Percentiles rank a stretch among this genome's conserved stretches.
These are phyloP conservation scores for Lipotes vexillifer DNA, from an alignment of 2,113 vertebrate genomes.

Conservation along the genomic window DNA sequence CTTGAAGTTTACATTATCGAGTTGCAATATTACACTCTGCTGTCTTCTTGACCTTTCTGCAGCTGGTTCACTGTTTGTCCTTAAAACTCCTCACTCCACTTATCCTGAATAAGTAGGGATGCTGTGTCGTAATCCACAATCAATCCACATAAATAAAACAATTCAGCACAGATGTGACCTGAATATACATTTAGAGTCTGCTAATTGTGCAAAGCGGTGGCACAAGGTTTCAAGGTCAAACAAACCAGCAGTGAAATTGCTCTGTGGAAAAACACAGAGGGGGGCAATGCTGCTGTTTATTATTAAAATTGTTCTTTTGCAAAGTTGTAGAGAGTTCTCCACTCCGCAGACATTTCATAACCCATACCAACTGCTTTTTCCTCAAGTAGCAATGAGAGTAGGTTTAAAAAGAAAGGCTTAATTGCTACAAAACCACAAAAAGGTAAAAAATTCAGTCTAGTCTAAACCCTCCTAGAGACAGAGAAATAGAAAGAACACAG, in stretches of 20 bases:
- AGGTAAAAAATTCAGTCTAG: not conserved
- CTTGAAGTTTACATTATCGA: slow-evolving; percentile 46
- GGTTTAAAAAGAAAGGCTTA: not conserved
- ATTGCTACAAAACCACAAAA: not conserved
- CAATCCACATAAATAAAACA: slow-evolving; percentile 76
- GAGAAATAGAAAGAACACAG: not conserved
- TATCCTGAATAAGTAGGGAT: slow-evolving; percentile 63
- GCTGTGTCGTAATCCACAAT: slow-evolving; percentile 70
- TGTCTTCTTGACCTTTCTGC: slow-evolving; percentile 59
- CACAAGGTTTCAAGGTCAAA: slow-evolving; percentile 66
- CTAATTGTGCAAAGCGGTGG: slow-evolving; percentile 42
- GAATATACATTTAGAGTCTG: slow-evolving; percentile 69
- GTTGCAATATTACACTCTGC: slow-evolving; percentile 32
- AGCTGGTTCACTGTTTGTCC: slow-evolving; percentile 58
- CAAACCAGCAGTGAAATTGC: not conserved
- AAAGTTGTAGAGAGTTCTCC: not conserved
- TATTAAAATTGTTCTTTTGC: not conserved
- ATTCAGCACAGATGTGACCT: slow-evolving; percentile 66
- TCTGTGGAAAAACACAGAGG: slow-evolving; percentile 11
- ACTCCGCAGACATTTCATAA: not conserved
- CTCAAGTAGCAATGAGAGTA: not conserved
- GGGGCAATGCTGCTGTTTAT: not conserved
- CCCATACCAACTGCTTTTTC: not conserved
- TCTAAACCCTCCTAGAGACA: not conserved
- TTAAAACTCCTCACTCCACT: slow-evolving; percentile 47